phyloP scores from a whole-genome alignment of 2,888 invertebrate genomes.

The Stenchaetothrips biformis region DNA sequence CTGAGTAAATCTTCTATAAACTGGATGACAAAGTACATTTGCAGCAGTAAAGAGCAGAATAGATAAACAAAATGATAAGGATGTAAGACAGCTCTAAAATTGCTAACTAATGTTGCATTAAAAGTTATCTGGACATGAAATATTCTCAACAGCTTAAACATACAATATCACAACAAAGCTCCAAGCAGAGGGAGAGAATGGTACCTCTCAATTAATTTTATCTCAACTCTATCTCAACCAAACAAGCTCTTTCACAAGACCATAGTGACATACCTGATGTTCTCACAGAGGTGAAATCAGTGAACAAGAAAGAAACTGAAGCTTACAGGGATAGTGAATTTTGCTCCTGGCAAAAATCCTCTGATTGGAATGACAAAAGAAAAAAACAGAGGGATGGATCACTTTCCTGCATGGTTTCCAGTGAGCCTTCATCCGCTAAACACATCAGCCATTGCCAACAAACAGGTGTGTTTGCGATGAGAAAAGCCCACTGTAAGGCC shows the following conservation, averaged over 20 bases:
- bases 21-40: no score
- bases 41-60: no score
- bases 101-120: background rate
- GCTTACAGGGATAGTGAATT: background rate
- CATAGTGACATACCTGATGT: no score
- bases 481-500: slow-evolving; percentile 24
- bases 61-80: background rate
- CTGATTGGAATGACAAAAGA: background rate
- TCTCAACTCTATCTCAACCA: background rate
- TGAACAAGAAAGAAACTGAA: background rate
- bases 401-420: background rate
- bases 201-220: background rate
- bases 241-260: no score
- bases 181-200: background rate
- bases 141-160: background rate
- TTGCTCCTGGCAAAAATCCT: background rate
- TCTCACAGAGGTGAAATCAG: no score
- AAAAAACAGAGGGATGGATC: background rate
- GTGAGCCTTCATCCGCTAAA: background rate
- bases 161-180: background rate
- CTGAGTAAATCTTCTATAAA: no score
- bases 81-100: background rate
- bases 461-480: slow-evolving; percentile 10
- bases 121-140: background rate
- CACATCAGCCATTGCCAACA: background rate